Percentiles rank a stretch among this genome's conserved stretches.
These are phyloP conservation scores for Temnothorax nylanderi DNA, from an alignment of 1,140 invertebrate genomes.

Conservation along the genomic window DNA sequence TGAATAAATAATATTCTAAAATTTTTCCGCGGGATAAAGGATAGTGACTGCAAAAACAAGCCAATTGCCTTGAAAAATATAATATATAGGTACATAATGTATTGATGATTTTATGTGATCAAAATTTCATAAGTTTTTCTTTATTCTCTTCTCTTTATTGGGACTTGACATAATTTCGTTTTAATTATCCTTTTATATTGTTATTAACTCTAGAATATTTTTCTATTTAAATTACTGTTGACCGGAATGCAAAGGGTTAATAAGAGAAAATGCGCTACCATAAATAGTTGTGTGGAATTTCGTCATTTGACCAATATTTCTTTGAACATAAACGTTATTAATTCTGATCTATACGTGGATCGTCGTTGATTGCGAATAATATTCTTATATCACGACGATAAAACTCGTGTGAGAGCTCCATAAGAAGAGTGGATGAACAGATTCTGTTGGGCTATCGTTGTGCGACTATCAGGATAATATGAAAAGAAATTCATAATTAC, in stretches of 20 bases:
- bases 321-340: not conserved
- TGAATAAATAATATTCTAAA: not conserved
- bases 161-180: not conserved
- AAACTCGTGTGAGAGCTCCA: constrained; percentile 24
- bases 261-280: not conserved
- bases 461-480: not conserved
- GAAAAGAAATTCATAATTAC: constrained; percentile 20
- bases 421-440: not conserved
- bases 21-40: not conserved
- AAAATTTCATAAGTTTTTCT: not conserved
- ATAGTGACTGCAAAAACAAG: not conserved
- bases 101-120: not conserved
- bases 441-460: not conserved
- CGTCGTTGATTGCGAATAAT: too few species aligned
- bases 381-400: not conserved
- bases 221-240: not conserved
- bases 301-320: not conserved
- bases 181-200: not conserved
- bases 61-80: not conserved
- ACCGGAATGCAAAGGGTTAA: not conserved
- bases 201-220: not conserved
- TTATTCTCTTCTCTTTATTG: not conserved
- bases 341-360: not conserved
- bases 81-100: not conserved
- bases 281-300: not conserved